Evolutionary conservation across 2,113 vertebrate species (phyloP).

Genomic region (Gambusia affinis): DNA sequence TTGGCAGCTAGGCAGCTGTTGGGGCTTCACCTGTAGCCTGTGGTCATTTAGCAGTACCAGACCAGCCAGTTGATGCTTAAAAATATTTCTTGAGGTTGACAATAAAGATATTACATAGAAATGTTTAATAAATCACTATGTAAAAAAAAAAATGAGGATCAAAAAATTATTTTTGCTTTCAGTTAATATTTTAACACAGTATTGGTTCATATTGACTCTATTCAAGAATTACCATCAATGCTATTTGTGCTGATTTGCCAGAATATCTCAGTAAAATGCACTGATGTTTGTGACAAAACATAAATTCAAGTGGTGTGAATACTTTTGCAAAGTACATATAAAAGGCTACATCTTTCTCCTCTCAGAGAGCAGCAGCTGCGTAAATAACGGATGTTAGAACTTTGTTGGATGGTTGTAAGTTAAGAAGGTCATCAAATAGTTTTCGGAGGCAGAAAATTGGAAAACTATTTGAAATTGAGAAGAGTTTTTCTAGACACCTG

Average conservation of each 20-base stretch:
- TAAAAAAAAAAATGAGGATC: too few species aligned
- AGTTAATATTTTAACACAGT: too few species aligned
- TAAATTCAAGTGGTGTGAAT: too few species aligned
- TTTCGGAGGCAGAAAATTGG: background rate
- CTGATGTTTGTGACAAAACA: background rate
- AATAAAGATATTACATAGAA: background rate
- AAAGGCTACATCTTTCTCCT: too few species aligned
- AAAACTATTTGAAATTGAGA: background rate
- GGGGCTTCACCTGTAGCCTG: slow-evolving; percentile 29
- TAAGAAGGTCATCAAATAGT: background rate
- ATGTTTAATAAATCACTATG: background rate
- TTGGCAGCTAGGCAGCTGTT: slow-evolving; percentile 28
- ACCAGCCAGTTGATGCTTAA: slow-evolving; percentile 10
- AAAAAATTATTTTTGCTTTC: too few species aligned
- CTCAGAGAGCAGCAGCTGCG: too few species aligned
- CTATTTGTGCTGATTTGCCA: background rate
- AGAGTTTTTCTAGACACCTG: too few species aligned
- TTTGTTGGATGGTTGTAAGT: too few species aligned
- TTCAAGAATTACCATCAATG: background rate
- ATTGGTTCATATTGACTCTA: background rate
- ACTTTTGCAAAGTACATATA: background rate
- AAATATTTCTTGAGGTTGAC: slow-evolving; percentile 2
- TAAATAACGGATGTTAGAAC: too few species aligned
- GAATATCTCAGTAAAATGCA: background rate
- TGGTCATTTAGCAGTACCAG: slow-evolving; percentile 16